phyloP scores from a whole-genome alignment of 2,113 vertebrate genomes.

The Nematolebias whitei region DNA sequence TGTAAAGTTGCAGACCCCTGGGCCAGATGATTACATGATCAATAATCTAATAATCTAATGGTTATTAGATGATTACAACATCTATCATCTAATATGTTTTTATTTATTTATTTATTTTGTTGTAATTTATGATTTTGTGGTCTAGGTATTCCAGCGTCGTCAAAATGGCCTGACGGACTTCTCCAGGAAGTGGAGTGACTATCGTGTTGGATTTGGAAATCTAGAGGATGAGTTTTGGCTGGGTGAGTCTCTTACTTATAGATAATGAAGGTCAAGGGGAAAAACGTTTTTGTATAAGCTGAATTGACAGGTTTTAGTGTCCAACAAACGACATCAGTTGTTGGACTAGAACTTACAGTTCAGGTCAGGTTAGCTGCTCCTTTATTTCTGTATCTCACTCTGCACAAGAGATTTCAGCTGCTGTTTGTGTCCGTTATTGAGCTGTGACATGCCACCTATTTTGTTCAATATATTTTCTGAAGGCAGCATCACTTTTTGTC shows the following conservation, averaged over 20 bases:
- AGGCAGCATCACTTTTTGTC: slow-evolving; percentile 18
- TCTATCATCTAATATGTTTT: not conserved
- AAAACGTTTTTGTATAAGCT: not conserved
- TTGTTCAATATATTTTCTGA: slow-evolving; percentile 41
- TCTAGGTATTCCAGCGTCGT: slow-evolving; percentile 93
- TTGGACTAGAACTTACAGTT: not conserved
- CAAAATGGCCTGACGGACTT: slow-evolving; percentile 97
- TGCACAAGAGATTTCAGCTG: slow-evolving; percentile 1
- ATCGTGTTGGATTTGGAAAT: slow-evolving; percentile 92
- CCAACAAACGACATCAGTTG: not conserved
- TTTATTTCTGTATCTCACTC: not conserved
- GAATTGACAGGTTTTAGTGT: slow-evolving; percentile 1
- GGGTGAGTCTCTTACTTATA: slow-evolving; percentile 77
- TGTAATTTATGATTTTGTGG: not conserved
- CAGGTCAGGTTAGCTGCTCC: slow-evolving; percentile 1
- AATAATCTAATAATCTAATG: too few species aligned
- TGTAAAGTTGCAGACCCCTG: too few species aligned
- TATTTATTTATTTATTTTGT: too few species aligned
- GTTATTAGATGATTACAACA: too few species aligned
- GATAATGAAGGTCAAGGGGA: not conserved
- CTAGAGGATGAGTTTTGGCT: slow-evolving; percentile 98
- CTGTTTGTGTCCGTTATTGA: slow-evolving; percentile 27
- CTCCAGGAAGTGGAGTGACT: slow-evolving; percentile 95
- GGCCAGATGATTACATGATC: too few species aligned
- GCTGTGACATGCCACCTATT: slow-evolving; percentile 25